These are phyloP conservation scores for Caerostris darwini DNA, from an alignment of 1,140 invertebrate genomes.

Conservation along the genomic window DNA sequence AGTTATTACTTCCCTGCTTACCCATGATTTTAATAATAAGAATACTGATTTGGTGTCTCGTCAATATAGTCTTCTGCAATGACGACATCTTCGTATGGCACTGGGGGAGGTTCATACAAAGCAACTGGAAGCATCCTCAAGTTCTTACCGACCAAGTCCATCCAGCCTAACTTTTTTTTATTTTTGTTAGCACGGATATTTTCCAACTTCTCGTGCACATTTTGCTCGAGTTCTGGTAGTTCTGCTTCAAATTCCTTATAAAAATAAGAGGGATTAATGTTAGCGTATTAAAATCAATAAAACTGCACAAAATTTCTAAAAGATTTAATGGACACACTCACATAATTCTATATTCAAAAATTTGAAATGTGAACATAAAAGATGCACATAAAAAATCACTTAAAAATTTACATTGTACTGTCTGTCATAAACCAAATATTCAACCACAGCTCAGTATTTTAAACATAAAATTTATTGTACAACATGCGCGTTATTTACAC, in stretches of 20 bases:
- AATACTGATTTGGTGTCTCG: background rate
- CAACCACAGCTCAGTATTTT: no score
- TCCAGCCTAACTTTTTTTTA: constrained; percentile 52
- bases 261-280: no score
- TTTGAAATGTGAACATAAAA: no score
- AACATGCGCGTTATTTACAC: no score
- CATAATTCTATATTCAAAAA: no score
- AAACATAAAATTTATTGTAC: no score
- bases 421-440: no score
- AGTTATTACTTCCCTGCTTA: background rate
- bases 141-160: constrained; percentile 63
- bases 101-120: background rate
- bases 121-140: background rate
- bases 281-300: no score
- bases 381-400: no score
- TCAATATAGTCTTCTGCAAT: constrained; percentile 21
- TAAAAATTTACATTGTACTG: no score
- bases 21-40: background rate
- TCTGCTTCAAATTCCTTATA: constrained; percentile 73
- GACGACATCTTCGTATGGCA: background rate
- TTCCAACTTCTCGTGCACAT: constrained; percentile 59
- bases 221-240: background rate
- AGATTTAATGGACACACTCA: no score
- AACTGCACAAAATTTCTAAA: no score
- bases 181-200: background rate